Conservation (phyloP, 2,113 vertebrate species). For the Columba livia region DNA sequence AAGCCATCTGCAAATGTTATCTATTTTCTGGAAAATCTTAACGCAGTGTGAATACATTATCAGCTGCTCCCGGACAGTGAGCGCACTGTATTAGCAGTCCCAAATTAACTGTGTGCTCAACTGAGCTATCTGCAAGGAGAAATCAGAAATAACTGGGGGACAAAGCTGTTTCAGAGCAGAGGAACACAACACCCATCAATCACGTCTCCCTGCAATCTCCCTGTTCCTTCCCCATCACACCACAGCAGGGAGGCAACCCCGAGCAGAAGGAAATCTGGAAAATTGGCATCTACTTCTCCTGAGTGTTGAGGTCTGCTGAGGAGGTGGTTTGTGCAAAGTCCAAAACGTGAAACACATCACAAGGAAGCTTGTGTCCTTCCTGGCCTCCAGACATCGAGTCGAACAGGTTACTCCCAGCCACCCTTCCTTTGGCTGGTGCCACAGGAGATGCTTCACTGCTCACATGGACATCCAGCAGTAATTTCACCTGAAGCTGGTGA, state of each 20-base stretch:
- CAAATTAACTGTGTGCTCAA: background rate
- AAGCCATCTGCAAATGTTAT: constrained; percentile 61
- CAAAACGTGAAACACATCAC: background rate
- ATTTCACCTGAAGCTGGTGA: background rate
- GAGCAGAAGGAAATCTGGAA: constrained; percentile 16
- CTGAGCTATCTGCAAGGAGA: background rate
- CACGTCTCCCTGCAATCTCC: background rate
- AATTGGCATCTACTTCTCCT: background rate
- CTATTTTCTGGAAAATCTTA: constrained; percentile 60
- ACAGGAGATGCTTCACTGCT: background rate
- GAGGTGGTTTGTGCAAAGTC: background rate
- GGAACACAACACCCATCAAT: background rate
- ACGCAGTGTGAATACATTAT: constrained; percentile 39
- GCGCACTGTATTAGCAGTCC: background rate
- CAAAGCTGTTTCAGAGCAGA: background rate
- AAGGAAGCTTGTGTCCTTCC: background rate
- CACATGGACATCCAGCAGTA: accelerated
- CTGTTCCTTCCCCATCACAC: background rate
- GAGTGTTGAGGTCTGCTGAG: background rate
- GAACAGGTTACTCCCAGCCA: constrained; percentile 4
- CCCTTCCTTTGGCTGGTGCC: background rate
- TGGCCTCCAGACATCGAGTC: background rate
- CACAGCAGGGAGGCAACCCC: background rate
- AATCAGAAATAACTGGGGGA: background rate
- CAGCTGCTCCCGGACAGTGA: background rate